Evolutionary conservation across 2,797 vertebrate genomes (phyloP).

Genomic region (Myotis daubentonii): DNA sequence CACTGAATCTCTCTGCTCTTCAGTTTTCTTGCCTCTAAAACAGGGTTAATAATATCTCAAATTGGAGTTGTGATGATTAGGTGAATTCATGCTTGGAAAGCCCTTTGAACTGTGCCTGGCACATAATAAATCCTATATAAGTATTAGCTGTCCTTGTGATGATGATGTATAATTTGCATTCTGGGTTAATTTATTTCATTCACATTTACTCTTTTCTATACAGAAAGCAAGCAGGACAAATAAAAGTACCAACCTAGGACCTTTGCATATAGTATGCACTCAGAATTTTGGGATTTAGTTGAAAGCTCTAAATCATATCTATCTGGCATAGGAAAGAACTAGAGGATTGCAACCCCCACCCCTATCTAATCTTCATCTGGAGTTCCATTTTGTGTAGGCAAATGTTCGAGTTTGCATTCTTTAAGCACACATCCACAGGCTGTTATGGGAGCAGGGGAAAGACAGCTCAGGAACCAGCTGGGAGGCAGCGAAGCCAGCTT

Average conservation of each 20-base stretch:
- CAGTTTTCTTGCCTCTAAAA: conserved; percentile 14
- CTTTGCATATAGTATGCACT: not conserved
- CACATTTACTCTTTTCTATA: conserved; percentile 43
- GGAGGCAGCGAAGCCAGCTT: not conserved
- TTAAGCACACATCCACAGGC: conserved; percentile 58
- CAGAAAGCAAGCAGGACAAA: not conserved
- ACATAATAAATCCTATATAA: not conserved
- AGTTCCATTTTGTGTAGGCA: conserved; percentile 70
- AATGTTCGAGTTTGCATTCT: conserved; percentile 63
- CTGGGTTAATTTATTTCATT: not conserved
- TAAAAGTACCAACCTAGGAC: not conserved
- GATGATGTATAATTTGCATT: not conserved
- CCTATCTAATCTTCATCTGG: conserved; percentile 33
- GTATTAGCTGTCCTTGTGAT: not conserved
- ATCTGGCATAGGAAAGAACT: conserved; percentile 35
- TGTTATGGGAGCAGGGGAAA: conserved; percentile 43
- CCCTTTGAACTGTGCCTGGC: not conserved
- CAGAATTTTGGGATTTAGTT: conserved; percentile 28
- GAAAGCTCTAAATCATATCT: conserved; percentile 44
- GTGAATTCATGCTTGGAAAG: not conserved
- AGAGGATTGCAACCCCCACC: not conserved
- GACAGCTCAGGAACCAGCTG: conserved; percentile 26
- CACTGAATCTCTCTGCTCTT: not conserved
- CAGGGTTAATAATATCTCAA: conserved; percentile 8
- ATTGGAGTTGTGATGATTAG: not conserved